These are phyloP conservation scores for Glyptemys insculpta DNA, from an alignment of 2,797 vertebrate genomes.

Conservation along the genomic window DNA sequence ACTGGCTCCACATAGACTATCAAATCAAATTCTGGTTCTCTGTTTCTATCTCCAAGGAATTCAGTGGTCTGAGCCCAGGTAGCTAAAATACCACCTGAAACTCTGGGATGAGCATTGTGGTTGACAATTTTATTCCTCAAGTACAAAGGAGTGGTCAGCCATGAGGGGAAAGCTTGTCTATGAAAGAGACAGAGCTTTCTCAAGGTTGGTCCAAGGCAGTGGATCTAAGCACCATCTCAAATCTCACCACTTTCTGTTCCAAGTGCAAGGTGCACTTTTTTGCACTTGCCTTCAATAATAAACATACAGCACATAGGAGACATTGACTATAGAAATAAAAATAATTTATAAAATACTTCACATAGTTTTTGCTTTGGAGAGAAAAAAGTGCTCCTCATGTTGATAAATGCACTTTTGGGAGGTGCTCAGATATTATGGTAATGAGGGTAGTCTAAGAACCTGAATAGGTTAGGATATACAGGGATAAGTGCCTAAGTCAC, in stretches of 20 bases:
- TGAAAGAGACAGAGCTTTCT: background rate
- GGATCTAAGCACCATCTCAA: background rate
- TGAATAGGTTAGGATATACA: background rate
- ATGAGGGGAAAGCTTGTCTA: background rate
- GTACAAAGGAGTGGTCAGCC: background rate
- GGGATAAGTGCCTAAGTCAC: too few species aligned
- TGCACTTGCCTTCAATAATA: background rate
- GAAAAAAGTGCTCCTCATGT: background rate
- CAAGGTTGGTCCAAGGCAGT: background rate
- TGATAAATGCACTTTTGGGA: background rate
- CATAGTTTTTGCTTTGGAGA: background rate
- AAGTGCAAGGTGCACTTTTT: background rate
- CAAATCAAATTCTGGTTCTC: background rate
- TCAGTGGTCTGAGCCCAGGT: background rate
- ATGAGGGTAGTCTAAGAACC: background rate
- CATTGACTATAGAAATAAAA: background rate
- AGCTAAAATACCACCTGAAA: background rate
- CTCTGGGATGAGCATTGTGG: background rate
- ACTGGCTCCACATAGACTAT: background rate
- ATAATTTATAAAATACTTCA: background rate
- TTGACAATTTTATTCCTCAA: background rate
- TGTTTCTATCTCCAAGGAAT: background rate
- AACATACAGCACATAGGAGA: rapidly evolving
- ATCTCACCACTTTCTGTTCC: background rate
- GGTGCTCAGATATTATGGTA: background rate